Conservation (phyloP, 2,888 invertebrate species). For the Liposcelis brunnea region DNA sequence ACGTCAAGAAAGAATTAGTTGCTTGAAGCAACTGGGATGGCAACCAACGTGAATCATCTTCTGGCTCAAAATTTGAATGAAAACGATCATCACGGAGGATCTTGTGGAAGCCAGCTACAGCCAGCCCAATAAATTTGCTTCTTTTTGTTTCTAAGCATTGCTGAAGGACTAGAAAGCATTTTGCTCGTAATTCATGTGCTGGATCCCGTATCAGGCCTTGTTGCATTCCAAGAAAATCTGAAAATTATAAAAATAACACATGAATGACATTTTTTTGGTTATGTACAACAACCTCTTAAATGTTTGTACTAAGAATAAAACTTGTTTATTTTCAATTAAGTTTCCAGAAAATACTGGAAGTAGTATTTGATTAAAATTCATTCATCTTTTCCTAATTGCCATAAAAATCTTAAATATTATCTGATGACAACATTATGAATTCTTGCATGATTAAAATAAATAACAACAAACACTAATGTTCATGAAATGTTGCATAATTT, state of each 20-base stretch:
- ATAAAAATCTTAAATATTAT: too few species aligned
- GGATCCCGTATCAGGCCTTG: constrained; percentile 60
- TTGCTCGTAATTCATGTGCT: constrained; percentile 65
- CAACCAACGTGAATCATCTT: constrained; percentile 83
- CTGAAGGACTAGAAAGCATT: constrained; percentile 71
- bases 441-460: too few species aligned
- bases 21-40: constrained; percentile 79
- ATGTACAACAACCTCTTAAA: background rate
- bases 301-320: constrained; percentile 4
- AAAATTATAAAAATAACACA: constrained; percentile 17
- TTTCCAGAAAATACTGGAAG: too few species aligned
- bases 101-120: constrained; percentile 77
- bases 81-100: constrained; percentile 82
- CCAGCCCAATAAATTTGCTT: constrained; percentile 65
- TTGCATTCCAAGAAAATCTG: constrained; percentile 67
- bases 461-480: too few species aligned
- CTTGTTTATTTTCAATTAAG: background rate
- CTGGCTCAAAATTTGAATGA: constrained; percentile 75
- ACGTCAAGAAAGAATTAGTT: constrained; percentile 58
- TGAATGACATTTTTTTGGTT: too few species aligned
- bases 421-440: too few species aligned
- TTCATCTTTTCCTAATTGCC: too few species aligned
- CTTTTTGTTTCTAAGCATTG: constrained; percentile 74
- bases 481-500: background rate
- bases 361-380: too few species aligned